A percentile compares a stretch with the other conserved stretches of the same genome.
phyloP scores from a whole-genome alignment of 1,140 invertebrate species.

The Leptopilina clavipes region DNA sequence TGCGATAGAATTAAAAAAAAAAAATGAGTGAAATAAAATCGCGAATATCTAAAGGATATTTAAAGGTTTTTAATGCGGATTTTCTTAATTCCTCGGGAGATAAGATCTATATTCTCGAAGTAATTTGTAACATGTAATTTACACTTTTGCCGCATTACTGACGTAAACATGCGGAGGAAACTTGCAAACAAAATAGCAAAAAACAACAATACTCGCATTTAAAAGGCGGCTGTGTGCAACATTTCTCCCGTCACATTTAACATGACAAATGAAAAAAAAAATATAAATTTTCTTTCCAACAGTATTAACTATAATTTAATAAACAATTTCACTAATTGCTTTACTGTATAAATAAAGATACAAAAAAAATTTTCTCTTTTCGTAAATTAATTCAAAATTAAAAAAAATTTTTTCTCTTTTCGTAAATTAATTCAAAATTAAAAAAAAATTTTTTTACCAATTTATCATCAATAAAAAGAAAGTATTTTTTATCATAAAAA shows the following conservation, averaged over 20 bases:
- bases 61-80: neutral
- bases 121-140: conserved; percentile 19
- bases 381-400: too few species aligned
- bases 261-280: neutral
- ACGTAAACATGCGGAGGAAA: neutral
- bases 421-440: too few species aligned
- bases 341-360: too few species aligned
- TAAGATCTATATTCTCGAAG: conserved; percentile 14
- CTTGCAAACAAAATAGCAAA: neutral
- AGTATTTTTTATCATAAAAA: too few species aligned
- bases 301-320: too few species aligned
- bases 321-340: too few species aligned
- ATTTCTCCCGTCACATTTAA: neutral
- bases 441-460: too few species aligned
- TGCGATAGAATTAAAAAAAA: too few species aligned
- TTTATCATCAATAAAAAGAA: too few species aligned
- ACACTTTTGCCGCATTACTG: neutral
- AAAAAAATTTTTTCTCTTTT: too few species aligned
- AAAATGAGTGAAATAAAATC: neutral
- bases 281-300: too few species aligned
- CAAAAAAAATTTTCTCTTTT: too few species aligned
- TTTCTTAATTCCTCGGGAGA: conserved; percentile 4
- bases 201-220: neutral
- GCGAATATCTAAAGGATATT: neutral
- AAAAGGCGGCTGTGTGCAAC: neutral